These are phyloP conservation scores for Anniella stebbinsi DNA, from an alignment of 2,797 vertebrate species.

Conservation along the genomic window DNA sequence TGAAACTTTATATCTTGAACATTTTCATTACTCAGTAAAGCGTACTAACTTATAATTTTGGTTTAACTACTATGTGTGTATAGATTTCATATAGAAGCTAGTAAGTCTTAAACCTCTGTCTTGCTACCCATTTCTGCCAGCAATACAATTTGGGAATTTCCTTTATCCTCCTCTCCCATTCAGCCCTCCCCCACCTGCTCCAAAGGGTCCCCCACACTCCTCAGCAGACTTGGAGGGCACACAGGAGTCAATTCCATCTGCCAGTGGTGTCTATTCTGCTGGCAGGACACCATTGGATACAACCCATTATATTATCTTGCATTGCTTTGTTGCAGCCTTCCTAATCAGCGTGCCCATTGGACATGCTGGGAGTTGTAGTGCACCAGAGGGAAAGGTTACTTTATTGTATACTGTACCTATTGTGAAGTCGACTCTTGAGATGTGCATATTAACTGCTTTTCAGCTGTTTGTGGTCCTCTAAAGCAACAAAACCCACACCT, in stretches of 20 bases:
- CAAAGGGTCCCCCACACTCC: too few species aligned
- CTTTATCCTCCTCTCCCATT: too few species aligned
- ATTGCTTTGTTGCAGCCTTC: too few species aligned
- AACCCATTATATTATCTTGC: background rate
- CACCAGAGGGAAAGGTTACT: background rate
- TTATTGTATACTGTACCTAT: background rate
- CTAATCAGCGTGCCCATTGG: too few species aligned
- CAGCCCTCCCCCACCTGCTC: too few species aligned
- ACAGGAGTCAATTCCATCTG: too few species aligned
- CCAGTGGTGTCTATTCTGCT: too few species aligned
- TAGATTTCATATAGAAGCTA: background rate
- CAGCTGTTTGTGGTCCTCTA: background rate
- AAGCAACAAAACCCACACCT: background rate
- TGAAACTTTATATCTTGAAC: background rate
- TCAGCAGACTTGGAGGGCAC: too few species aligned
- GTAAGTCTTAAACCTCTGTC: background rate
- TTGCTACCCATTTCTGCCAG: background rate
- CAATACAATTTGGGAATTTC: background rate
- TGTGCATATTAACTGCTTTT: background rate
- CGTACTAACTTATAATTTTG: background rate
- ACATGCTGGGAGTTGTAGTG: too few species aligned
- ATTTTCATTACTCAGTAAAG: background rate
- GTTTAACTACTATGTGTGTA: background rate
- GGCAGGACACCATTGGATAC: too few species aligned
- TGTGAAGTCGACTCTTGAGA: background rate